Evolutionary conservation across 2,888 invertebrate genomes (phyloP).

Genomic region (Odontocolon sp.): DNA sequence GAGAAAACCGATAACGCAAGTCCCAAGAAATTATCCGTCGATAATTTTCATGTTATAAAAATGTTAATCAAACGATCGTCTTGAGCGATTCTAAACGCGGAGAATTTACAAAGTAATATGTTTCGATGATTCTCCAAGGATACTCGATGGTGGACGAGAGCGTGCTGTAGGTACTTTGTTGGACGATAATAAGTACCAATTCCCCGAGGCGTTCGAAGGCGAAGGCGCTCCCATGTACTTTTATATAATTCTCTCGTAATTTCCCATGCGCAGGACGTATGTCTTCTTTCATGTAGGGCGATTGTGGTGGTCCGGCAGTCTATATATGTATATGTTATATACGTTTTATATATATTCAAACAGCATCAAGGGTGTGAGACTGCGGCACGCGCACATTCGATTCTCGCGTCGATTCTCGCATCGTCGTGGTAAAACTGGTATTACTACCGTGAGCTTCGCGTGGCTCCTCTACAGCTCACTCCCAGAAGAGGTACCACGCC

Average conservation of each 20-base stretch:
- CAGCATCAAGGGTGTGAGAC: conserved; percentile 37
- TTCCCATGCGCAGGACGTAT: conserved; percentile 72
- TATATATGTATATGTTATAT: neutral
- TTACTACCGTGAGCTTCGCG: conserved; percentile 25
- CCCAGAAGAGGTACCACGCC: conserved; percentile 32
- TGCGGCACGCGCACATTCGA: conserved; percentile 27
- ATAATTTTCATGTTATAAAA: neutral
- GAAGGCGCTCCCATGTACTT: conserved; percentile 47
- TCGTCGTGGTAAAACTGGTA: conserved; percentile 24
- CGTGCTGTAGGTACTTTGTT: conserved; percentile 9
- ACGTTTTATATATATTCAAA: conserved; percentile 1
- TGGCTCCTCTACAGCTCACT: conserved; percentile 8
- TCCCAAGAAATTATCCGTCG: neutral
- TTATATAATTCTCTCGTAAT: conserved; percentile 62
- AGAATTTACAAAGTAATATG: conserved; percentile 26
- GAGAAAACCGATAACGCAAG: neutral
- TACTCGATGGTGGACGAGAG: conserved; percentile 42
- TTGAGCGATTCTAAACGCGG: neutral
- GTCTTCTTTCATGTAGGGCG: conserved; percentile 51
- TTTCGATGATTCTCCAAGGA: conserved; percentile 40
- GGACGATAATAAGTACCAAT: conserved; percentile 63
- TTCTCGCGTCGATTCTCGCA: conserved; percentile 38
- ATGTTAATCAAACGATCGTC: conserved; percentile 36
- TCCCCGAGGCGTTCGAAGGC: conserved; percentile 68
- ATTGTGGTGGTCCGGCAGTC: conserved; percentile 27